Percentiles rank a stretch among this genome's conserved stretches.
These are phyloP conservation scores for Apistogramma diplotaenia DNA, from an alignment of 2,113 vertebrate genomes.

Conservation along the genomic window DNA sequence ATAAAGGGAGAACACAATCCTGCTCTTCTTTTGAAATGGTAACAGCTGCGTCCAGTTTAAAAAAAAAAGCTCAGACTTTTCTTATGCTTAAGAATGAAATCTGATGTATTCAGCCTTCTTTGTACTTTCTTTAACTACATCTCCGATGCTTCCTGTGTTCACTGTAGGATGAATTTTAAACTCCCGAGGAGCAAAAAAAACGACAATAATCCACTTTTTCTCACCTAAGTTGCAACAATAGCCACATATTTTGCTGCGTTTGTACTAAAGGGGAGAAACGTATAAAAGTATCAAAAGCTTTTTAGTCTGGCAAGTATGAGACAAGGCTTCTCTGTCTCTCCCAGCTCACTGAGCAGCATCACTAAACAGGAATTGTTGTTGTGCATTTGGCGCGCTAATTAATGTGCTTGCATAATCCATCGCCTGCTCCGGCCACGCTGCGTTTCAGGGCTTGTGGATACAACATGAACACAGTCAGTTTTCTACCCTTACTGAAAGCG, in stretches of 20 bases:
- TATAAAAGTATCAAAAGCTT: conserved; percentile 38
- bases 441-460: neutral
- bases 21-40: conserved; percentile 19
- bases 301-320: conserved; percentile 3
- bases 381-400: conserved; percentile 48
- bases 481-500: neutral
- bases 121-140: neutral
- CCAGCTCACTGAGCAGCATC: conserved; percentile 42
- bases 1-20: neutral
- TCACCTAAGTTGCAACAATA: neutral
- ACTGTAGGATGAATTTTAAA: neutral
- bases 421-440: conserved; percentile 6
- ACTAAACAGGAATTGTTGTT: conserved; percentile 42
- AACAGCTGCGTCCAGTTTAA: neutral
- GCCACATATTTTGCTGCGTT: neutral
- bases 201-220: neutral
- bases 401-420: conserved; percentile 51
- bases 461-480: neutral
- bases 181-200: neutral
- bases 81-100: neutral
- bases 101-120: neutral
- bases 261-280: neutral
- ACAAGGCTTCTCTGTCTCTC: conserved; percentile 17
- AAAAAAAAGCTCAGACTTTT: neutral
- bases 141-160: neutral